A percentile compares a stretch with the other conserved stretches of the same genome.
Conservation (phyloP, 2,888 invertebrate genomes). For the Diplazon laetatorius region DNA sequence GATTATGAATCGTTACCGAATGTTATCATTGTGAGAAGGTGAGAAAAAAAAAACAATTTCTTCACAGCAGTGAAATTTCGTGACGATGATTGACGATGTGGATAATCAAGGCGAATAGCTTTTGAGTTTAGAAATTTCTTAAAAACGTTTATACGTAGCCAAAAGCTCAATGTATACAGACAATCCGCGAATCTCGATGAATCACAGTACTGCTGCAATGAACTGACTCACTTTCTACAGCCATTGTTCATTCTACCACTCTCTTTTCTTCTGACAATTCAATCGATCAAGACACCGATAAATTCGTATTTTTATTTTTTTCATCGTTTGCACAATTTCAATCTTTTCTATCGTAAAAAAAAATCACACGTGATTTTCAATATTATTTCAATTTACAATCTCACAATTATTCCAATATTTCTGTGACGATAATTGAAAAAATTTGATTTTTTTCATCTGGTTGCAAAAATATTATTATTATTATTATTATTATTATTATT, state of each 20-base stretch:
- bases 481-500: too few relatives aligned
- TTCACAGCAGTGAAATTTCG: background rate
- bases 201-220: constrained; percentile 18
- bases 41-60: background rate
- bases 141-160: background rate
- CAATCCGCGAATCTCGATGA: background rate
- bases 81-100: background rate
- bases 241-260: constrained; percentile 33
- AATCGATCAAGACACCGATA: constrained; percentile 13
- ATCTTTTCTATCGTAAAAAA: background rate
- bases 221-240: constrained; percentile 52
- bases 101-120: background rate
- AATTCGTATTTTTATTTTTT: background rate
- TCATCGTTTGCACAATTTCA: background rate
- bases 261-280: constrained; percentile 32
- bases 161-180: background rate
- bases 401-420: too few relatives aligned
- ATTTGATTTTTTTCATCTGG: too few relatives aligned
- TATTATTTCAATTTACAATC: background rate
- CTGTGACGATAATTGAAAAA: too few relatives aligned
- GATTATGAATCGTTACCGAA: background rate
- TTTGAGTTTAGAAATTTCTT: background rate
- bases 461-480: too few relatives aligned
- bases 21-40: background rate
- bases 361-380: background rate